Evolutionary conservation across 2,888 invertebrate species (phyloP), one percentile per base, ranked within the genome.

Genomic region (Xanthorhoe designata): DNA sequence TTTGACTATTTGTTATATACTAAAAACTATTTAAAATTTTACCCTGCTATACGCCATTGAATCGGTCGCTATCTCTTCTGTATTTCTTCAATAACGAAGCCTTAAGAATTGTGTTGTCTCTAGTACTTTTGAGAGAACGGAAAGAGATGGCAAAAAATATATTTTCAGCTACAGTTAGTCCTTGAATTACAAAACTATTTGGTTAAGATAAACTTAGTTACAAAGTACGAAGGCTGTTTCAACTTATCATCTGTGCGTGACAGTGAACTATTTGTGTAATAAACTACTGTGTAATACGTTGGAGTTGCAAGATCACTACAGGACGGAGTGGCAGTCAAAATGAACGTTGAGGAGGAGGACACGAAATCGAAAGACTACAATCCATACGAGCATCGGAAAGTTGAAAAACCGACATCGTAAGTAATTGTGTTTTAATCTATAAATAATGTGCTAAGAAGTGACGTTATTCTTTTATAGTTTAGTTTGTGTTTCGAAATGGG

Each of bases 361-460:
- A 60, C 73, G 29, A 76, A 72, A 51, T 56, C 50, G 3, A 66
- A 78, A 58, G 81, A 85, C 47, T 94, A 94, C 61, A 80, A 94
- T 74, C 94, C 94, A 0, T 92, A 87, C 62, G 90, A 91, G 66
- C 90, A 94, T 71, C 85, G 94, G 47, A 69, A 85, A 71, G 91
- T 94, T 13, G 85, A 88, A 73, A 91, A 92, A 75, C 93, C 94
- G 17, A 89, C 85, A 69, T 93, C 93, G 94, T 94, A 82, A 92
- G 93, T 92, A 55, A n/a, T 62, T 45, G 3, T 13, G 10, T 60
- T 71, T 38, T 63, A 49, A 15, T 52, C 29, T 49, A 6, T 15
- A n/a, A 4, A 45, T 15, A 45, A 45, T 45, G 38, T 38, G 10
- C 0, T 13, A 38, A 38, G 9, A 35, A 38, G 3, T 38, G 1